phyloP scores from a whole-genome alignment of 2,888 invertebrate genomes.

The Lepidochrysops patricia region DNA sequence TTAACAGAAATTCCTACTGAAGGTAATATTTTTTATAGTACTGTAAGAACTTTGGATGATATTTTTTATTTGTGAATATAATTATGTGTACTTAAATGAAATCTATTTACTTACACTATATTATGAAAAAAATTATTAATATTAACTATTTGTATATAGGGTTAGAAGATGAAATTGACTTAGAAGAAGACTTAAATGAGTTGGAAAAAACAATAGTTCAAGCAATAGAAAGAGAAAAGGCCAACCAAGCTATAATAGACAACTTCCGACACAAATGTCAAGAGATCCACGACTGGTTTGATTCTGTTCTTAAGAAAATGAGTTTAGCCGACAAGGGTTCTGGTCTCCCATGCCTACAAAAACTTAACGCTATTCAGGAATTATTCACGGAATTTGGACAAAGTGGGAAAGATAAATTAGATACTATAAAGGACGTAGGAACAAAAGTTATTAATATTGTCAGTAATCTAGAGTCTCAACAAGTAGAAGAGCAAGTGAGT shows the following conservation, averaged over 20 bases:
- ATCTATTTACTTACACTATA: too few species aligned
- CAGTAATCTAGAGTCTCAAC: slow-evolving; percentile 91
- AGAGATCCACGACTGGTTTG: slow-evolving; percentile 88
- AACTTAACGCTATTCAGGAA: slow-evolving; percentile 82
- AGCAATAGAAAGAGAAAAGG: slow-evolving; percentile 84
- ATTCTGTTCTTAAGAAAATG: slow-evolving; percentile 84
- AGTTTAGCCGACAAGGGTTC: slow-evolving; percentile 89
- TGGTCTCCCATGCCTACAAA: slow-evolving; percentile 86
- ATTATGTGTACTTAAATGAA: too few species aligned
- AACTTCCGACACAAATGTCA: slow-evolving; percentile 83
- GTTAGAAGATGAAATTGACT: slow-evolving; percentile 79
- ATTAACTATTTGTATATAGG: slow-evolving; percentile 33
- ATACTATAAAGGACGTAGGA: slow-evolving; percentile 80
- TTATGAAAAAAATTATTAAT: not conserved
- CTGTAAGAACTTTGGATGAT: not conserved
- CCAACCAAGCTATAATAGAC: slow-evolving; percentile 83
- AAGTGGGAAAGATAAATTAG: slow-evolving; percentile 81
- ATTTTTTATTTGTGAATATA: too few species aligned
- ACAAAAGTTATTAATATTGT: slow-evolving; percentile 84
- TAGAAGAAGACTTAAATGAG: slow-evolving; percentile 81
- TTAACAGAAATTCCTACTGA: slow-evolving; percentile 81
- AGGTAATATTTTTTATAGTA: slow-evolving; percentile 47
- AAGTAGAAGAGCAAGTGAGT: slow-evolving; percentile 87
- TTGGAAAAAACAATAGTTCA: slow-evolving; percentile 81
- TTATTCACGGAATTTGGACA: slow-evolving; percentile 83